Percentiles rank a stretch among this genome's conserved stretches.
Evolutionary conservation across 2,888 invertebrate genomes (phyloP).

Genomic region (Nomada flava): DNA sequence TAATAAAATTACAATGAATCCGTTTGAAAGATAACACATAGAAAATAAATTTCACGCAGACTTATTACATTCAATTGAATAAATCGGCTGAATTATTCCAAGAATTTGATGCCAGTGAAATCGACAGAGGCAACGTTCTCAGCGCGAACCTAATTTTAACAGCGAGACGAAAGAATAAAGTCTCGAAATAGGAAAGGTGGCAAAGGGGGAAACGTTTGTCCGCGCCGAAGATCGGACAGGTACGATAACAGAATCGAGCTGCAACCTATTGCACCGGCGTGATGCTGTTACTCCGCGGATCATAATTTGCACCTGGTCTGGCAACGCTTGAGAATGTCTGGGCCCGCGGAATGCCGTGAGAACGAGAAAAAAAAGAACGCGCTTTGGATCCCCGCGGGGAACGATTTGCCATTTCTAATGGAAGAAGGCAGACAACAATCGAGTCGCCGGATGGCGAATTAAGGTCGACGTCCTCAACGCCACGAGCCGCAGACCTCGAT

Average conservation of each 20-base stretch:
- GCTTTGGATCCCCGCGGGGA: constrained; percentile 34
- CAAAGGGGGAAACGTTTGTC: constrained; percentile 19
- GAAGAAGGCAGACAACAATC: constrained; percentile 64
- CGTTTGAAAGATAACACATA: not conserved
- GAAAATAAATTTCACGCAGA: not conserved
- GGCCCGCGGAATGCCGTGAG: constrained; percentile 52
- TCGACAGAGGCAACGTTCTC: not conserved
- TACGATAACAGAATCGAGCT: constrained; percentile 21
- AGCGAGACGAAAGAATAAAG: not conserved
- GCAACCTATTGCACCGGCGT: constrained; percentile 34
- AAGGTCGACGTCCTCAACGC: constrained; percentile 64
- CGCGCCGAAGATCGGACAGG: constrained; percentile 36
- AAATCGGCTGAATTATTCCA: no score
- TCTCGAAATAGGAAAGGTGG: not conserved
- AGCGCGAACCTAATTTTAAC: not conserved
- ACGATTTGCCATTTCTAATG: constrained; percentile 58
- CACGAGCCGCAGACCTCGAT: constrained; percentile 63
- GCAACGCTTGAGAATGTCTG: constrained; percentile 36
- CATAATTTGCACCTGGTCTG: constrained; percentile 46
- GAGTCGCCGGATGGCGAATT: constrained; percentile 59
- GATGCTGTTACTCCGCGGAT: constrained; percentile 28
- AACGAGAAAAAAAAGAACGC: constrained; percentile 42
- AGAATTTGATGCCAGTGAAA: not conserved
- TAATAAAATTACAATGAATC: not conserved
- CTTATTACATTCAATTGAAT: no score